These are phyloP conservation scores for Lagodon rhomboides DNA, from an alignment of 2,797 vertebrate species.

Conservation along the genomic window DNA sequence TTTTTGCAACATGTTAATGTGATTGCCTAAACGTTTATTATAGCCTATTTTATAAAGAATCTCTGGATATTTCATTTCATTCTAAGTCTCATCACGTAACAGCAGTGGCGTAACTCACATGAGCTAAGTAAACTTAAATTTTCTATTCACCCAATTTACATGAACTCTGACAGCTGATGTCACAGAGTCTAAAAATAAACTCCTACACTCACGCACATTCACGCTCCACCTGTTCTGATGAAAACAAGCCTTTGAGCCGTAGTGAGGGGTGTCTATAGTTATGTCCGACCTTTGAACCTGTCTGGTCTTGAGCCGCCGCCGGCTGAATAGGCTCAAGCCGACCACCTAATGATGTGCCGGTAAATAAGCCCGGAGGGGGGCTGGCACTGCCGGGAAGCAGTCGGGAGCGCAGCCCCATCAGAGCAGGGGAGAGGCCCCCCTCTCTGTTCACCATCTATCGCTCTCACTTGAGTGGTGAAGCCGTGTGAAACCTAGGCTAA, in stretches of 20 bases:
- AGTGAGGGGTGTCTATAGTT: constrained; percentile 34
- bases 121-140: neutral
- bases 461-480: constrained; percentile 64
- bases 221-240: constrained; percentile 51
- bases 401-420: constrained; percentile 34
- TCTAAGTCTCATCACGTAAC: neutral
- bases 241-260: constrained; percentile 41
- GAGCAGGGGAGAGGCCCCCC: constrained; percentile 31
- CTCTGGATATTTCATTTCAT: neutral
- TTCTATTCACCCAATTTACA: constrained; percentile 27
- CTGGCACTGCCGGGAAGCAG: constrained; percentile 81
- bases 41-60: neutral
- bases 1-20: neutral
- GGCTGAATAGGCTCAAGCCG: constrained; percentile 57
- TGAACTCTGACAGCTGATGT: constrained; percentile 47
- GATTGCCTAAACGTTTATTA: neutral
- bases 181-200: constrained; percentile 67
- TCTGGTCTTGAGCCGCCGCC: constrained; percentile 18
- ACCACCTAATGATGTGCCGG: constrained; percentile 72
- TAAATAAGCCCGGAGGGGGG: constrained; percentile 66
- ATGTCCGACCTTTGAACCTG: constrained; percentile 54
- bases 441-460: constrained; percentile 45
- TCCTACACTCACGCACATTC: constrained; percentile 23
- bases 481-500: constrained; percentile 70
- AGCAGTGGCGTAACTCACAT: neutral